Base-by-base conservation (phyloP, 1,140 invertebrate genomes). In the Leptinotarsa lineolata region DNA sequence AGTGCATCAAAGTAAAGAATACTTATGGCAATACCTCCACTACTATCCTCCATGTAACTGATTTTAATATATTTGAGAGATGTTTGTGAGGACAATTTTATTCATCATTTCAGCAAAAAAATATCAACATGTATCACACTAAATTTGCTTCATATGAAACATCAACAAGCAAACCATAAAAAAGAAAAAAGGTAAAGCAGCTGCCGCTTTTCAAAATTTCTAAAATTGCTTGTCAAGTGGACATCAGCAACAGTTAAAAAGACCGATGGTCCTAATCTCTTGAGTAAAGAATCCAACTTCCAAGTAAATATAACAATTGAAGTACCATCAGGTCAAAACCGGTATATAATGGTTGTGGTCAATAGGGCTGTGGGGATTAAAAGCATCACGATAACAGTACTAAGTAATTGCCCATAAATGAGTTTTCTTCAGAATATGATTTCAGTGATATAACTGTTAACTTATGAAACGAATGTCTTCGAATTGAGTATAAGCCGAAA, bases 281-380 rank as follows among this genome's bases (percentile, higher is more conserved):
- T 63, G 68, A 68, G 72, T 69, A 73, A 73, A 73, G 72, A 73
- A 30, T 24, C 67, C 67, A 59, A 73, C 44, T 73, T 70, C 72
- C 69, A 54, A 22, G 63, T 67, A 73, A 69, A n/a, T 18, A 39
- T 63, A 69, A 46, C 65, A 69, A 64, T 73, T 69, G 72, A 60
- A 64, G 18, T 16, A 16, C 24, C 24, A 45, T 67, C 39, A 46
- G 18, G 18, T 67, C 30, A 30, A n/a, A 67, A 67, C 39, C 39
- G 16, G 24, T 45, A 20, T 39, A 44, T 44, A 16, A 39, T 67
- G n/a, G 20, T 46, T 65, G 18, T 20, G 24, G 30, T 67, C n/a
- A 13, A 22, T 30, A 64, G 61, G 5, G 20, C 12, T 67, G 13
- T n/a, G 22, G 39, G n/a, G 20, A 16, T 44, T 39, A 20, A 0